Evolutionary conservation across 2,888 invertebrate genomes (phyloP), one percentile per base, ranked within the genome.

Genomic region (Sphecodes monilicornis): DNA sequence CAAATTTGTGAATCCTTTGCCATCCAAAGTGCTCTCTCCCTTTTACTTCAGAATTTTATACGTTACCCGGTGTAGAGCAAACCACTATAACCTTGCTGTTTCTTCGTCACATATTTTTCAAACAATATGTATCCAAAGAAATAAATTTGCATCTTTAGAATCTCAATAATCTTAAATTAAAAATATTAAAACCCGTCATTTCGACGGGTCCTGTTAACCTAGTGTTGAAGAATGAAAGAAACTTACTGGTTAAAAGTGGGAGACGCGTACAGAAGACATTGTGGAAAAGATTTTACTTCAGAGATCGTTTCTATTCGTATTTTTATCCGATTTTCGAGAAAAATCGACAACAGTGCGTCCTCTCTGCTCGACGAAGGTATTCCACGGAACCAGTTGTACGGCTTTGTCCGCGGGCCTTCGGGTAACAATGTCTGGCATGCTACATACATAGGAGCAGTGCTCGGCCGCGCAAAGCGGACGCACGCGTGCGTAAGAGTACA

Each of bases 351-450:
- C 76, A 80, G 88, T 78, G 83, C 71, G 70, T 71, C 54, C 66
- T 54, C 76, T 66, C 68, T 32, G 70, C 39, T 6, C 32, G 18
- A 26, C 70, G 10, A 46, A 22, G 84, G 73, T 88, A 88, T 89
- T 89, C 76, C 81, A 80, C 70, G 69, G 86, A 85, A 92, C 91
- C 89, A 91, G 92, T 92, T 84, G 84, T 88, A 86, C 88, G 88
- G 89, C 91, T 92, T 92, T 88, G 90, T 88, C 71, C 76, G 54
- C 72, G 89, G 81, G 86, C 90, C 88, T 89, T 88, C 87, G 89
- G 82, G 85, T 87, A 89, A 91, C 92, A 92, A 92, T 92, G 92
- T 90, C 90, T 86, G 91, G 90, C 80, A 92, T 90, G 91, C 87
- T 64, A 50, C 39, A n/a, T 64, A 50, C 39, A n/a, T 79, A 72